These are phyloP conservation scores for Teleogryllus oceanicus DNA, from an alignment of 2,888 invertebrate genomes.

Conservation along the genomic window DNA sequence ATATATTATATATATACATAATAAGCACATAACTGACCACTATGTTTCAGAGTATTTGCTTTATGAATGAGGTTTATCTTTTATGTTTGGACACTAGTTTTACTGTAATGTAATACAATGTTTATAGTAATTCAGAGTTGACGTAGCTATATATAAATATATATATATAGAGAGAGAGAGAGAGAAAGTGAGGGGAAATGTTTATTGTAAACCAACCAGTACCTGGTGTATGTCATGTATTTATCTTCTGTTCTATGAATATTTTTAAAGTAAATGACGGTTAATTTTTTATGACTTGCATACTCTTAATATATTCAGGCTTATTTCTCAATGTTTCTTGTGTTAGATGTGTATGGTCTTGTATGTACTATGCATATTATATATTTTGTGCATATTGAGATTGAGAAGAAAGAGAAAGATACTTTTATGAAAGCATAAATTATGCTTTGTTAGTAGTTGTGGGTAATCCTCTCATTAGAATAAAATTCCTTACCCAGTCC, in stretches of 20 bases:
- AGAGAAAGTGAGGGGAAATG: no score
- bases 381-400: conserved; percentile 2
- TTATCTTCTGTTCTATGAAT: background rate
- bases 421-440: background rate
- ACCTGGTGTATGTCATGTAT: no score
- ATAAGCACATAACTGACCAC: conserved; percentile 8
- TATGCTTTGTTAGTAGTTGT: background rate
- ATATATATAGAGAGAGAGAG: no score
- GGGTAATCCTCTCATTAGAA: background rate
- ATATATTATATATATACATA: conserved; percentile 18
- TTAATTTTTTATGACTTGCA: background rate
- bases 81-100: conserved; percentile 18
- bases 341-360: background rate
- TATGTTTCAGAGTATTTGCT: conserved; percentile 11
- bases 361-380: background rate
- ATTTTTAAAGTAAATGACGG: background rate
- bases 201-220: no score
- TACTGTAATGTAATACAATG: background rate
- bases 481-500: no score
- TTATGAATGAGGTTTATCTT: conserved; percentile 18
- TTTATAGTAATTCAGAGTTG: conserved; percentile 6
- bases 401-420: conserved; percentile 9
- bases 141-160: background rate
- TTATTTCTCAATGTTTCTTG: background rate
- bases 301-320: background rate